Evolutionary conservation across 2,113 vertebrate genomes (phyloP), one percentile per base, ranked within the genome.

Genomic region (Brachypodius melanocephalos): DNA sequence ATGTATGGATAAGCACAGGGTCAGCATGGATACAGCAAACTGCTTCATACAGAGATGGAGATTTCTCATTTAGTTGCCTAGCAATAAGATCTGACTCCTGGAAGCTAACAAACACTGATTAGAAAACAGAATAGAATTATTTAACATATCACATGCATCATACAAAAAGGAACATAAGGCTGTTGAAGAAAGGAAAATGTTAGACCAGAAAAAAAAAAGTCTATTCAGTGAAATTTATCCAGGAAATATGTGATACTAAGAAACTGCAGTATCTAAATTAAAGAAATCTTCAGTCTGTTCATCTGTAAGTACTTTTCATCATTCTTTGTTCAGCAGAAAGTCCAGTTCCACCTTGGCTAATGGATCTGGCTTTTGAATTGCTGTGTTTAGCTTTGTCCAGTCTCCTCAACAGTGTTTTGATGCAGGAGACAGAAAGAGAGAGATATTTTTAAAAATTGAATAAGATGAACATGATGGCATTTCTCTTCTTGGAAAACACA

Each of bases 41-140:
- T 88, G 66, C 85, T 76, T 51, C 76, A 76, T n/a, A 66, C 65
- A 92, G 82, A 82, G 71, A 85, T 85, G 49, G 58, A 92, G 63
- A 65, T 62, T 89, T 66, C 84, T 92, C 90, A 62, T 91, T 91
- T 89, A 69, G 96, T 97, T 97, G 93, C 96, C 88, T 97, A 96
- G 96, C 95, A 95, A 97, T 95, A 88, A 46, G 88, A 79, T 73
- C 51, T 76, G 81, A 67, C 58, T 95, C 62, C 74, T 89, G 46
- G 36, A 85, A 94, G 67, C 89, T 88, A 79, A 91, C 66, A 96
- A 91, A 83, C 66, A 81, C 20, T 66, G 77, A 92, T 76, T 43
- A 76, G 73, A 86, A 72, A 90, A 89, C 10, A 31, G 38, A 96
- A 78, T 38, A 76, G 32, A 85, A 88, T 76, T 91, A 89, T 75